Evolutionary conservation across 2,797 vertebrate genomes (phyloP).

Genomic region (Lerista edwardsae): DNA sequence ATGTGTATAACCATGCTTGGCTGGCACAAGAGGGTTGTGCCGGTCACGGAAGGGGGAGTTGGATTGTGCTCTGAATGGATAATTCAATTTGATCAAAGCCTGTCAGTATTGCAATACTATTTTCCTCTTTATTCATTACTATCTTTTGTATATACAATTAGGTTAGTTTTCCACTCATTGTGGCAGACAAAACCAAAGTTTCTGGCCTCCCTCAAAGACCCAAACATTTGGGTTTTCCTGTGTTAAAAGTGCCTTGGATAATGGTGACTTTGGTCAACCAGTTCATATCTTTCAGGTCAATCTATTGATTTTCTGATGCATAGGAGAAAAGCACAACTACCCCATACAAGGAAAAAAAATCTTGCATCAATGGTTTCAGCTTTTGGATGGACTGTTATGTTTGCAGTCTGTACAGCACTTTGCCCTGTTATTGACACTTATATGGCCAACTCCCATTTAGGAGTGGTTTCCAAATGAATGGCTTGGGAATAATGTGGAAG

Average conservation of each 20-base stretch:
- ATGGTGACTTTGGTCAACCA: not conserved
- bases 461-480: not conserved
- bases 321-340: constrained; percentile 13
- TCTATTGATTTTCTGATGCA: not conserved
- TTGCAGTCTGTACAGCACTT: not conserved
- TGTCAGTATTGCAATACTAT: not conserved
- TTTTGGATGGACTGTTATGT: not conserved
- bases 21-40: too few species aligned
- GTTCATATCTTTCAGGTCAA: not conserved
- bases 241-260: not conserved
- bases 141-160: not conserved
- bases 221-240: not conserved
- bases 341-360: not conserved
- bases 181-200: not conserved
- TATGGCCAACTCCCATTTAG: not conserved
- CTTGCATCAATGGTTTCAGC: too few species aligned
- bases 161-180: not conserved
- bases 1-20: too few species aligned
- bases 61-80: too few species aligned
- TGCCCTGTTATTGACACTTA: not conserved
- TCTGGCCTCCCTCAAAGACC: not conserved
- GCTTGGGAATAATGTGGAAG: not conserved
- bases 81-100: too few species aligned
- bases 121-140: not conserved
- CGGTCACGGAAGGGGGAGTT: too few species aligned